A percentile compares a stretch with the other conserved stretches of the same genome.
These are phyloP conservation scores for Dromococcyx pavoninus DNA, from an alignment of 2,797 vertebrate species.

Conservation along the genomic window DNA sequence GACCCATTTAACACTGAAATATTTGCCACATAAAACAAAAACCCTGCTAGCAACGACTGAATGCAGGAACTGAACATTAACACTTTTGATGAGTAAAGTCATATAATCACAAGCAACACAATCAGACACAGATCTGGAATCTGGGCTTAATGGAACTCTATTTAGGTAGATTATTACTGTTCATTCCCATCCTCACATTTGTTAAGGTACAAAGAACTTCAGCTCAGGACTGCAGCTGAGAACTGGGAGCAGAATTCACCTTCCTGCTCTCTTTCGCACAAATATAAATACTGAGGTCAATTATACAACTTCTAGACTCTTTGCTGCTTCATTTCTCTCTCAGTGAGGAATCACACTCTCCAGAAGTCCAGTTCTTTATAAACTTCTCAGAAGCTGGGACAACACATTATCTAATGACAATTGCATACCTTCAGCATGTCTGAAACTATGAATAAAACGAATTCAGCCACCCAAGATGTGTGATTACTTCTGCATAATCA, in stretches of 20 bases:
- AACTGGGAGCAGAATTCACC: background rate
- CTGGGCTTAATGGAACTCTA: background rate
- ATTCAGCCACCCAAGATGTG: background rate
- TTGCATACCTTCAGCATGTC: background rate
- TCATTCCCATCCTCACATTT: background rate
- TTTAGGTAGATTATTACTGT: background rate
- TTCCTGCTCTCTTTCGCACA: background rate
- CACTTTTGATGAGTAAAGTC: background rate
- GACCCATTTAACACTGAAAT: background rate
- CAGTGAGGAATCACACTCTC: background rate
- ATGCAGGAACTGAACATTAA: background rate
- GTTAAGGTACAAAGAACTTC: background rate
- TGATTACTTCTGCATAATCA: background rate
- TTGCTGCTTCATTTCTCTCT: constrained; percentile 1
- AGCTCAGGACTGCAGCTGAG: background rate
- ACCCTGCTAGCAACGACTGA: background rate
- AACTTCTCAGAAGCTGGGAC: background rate
- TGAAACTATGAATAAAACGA: background rate
- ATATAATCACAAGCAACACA: background rate
- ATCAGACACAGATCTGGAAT: background rate
- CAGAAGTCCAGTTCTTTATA: background rate
- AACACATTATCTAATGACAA: background rate
- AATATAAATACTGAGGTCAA: background rate
- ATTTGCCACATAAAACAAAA: background rate
- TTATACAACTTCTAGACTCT: background rate